These are phyloP conservation scores for Hycleus phaleratus DNA, from an alignment of 1,140 invertebrate species.

Conservation along the genomic window DNA sequence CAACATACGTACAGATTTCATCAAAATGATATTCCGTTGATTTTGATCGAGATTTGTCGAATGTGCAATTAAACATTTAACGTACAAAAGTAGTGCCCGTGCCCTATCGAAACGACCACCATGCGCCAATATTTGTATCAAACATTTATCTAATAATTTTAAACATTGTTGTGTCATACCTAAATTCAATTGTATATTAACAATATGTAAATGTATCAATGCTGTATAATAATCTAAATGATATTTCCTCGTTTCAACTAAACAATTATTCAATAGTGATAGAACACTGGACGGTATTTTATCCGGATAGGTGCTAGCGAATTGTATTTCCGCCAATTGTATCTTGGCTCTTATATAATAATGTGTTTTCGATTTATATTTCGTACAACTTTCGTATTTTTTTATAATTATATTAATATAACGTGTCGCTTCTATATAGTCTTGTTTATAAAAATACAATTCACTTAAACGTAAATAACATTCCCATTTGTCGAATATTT, in stretches of 20 bases:
- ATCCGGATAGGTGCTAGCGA: slow-evolving; percentile 41
- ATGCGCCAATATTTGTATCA: slow-evolving; percentile 66
- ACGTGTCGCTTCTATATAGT: slow-evolving; percentile 54
- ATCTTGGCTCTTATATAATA: slow-evolving; percentile 60
- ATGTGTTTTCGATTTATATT: slow-evolving; percentile 37
- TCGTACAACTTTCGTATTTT: slow-evolving; percentile 9
- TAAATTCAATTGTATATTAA: slow-evolving; percentile 57
- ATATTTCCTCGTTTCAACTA: slow-evolving; percentile 60
- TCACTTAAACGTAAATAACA: slow-evolving; percentile 57
- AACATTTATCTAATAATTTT: slow-evolving; percentile 57
- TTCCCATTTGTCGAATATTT: slow-evolving; percentile 62
- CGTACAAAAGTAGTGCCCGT: slow-evolving; percentile 54
- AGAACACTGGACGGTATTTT: slow-evolving; percentile 47
- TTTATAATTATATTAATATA: slow-evolving; percentile 49
- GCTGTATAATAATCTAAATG: slow-evolving; percentile 68
- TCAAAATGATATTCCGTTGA: slow-evolving; percentile 46
- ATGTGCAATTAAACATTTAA: slow-evolving; percentile 60
- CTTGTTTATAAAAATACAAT: slow-evolving; percentile 59
- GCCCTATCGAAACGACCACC: slow-evolving; percentile 74
- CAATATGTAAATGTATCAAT: slow-evolving; percentile 68
- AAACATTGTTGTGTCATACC: slow-evolving; percentile 67
- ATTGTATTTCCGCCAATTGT: slow-evolving; percentile 61
- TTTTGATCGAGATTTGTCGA: slow-evolving; percentile 41
- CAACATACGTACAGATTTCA: slow-evolving; percentile 57
- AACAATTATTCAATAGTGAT: slow-evolving; percentile 58